Evolutionary conservation across 92 coral and sea anemone genomes (phyloP).

Genomic region (Diadumene lineata): DNA sequence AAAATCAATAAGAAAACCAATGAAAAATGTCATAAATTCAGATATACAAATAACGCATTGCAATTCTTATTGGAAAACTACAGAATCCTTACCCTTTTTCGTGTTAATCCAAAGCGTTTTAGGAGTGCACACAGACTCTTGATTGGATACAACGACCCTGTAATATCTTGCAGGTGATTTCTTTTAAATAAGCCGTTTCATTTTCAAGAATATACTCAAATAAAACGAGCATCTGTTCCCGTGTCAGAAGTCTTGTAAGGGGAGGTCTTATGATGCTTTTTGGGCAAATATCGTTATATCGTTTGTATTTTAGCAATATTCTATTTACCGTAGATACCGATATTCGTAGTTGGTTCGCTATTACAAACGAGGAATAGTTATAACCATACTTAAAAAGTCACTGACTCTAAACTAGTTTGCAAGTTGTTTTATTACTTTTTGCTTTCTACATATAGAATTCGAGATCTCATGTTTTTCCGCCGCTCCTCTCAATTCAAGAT

Average conservation of each 20-base stretch:
- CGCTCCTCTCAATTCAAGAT: too few species aligned
- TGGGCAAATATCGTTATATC: conserved; percentile 32
- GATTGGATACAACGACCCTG: conserved; percentile 20
- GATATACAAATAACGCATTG: neutral
- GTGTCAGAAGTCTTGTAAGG: conserved; percentile 41
- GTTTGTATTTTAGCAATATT: conserved; percentile 13
- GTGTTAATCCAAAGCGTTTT: conserved; percentile 16
- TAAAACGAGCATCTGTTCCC: conserved; percentile 38
- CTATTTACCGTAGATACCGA: conserved; percentile 20
- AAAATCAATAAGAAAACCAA: too few species aligned
- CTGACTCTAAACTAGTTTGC: too few species aligned
- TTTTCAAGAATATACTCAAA: conserved; percentile 27
- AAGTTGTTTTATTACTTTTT: too few species aligned
- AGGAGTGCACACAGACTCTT: conserved; percentile 20
- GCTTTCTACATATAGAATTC: too few species aligned
- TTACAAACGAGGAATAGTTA: neutral
- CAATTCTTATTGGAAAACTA: neutral
- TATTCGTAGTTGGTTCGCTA: conserved; percentile 16
- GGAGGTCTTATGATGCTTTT: conserved; percentile 38
- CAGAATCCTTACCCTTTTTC: conserved; percentile 18
- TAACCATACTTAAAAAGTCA: conserved; percentile 15
- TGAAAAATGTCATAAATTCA: neutral
- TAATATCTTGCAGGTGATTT: conserved; percentile 24
- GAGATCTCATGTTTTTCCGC: too few species aligned
- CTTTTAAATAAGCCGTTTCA: conserved; percentile 23